These are phyloP conservation scores for Malurus leucopterus DNA, from an alignment of 2,797 vertebrate genomes.

Conservation along the genomic window DNA sequence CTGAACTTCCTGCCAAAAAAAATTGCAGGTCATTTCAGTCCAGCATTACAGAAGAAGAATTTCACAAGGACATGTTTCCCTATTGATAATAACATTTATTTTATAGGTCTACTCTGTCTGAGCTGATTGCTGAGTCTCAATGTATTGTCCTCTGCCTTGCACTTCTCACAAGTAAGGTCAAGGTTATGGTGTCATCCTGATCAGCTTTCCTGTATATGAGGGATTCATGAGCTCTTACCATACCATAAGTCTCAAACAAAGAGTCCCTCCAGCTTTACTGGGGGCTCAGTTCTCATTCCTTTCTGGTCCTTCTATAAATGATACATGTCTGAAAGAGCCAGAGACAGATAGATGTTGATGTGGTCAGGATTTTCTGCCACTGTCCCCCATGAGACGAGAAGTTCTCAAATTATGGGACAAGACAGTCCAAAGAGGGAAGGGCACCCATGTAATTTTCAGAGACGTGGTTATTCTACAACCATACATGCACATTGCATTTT, in stretches of 20 bases:
- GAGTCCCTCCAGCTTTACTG: not conserved
- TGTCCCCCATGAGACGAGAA: not conserved
- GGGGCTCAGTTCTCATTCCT: not conserved
- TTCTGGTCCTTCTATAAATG: not conserved
- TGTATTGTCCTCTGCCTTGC: not conserved
- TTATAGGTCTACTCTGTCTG: not conserved
- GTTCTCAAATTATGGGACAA: not conserved
- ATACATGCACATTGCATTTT: not conserved
- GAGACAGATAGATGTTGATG: not conserved
- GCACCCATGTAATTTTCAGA: not conserved
- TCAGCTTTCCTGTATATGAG: not conserved
- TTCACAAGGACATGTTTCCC: not conserved
- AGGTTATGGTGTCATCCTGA: not conserved
- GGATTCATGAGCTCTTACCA: not conserved
- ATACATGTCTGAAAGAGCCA: not conserved
- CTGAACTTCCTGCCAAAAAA: conserved; percentile 46
- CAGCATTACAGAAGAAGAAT: conserved; percentile 24
- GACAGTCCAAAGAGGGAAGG: not conserved
- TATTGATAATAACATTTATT: not conserved
- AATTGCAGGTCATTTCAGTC: conserved; percentile 34
- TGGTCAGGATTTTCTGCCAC: not conserved
- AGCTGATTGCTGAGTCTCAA: not conserved
- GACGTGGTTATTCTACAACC: not conserved
- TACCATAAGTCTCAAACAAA: not conserved
- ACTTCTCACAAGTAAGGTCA: not conserved